These are phyloP conservation scores for Smittia aterrima DNA, from an alignment of 2,888 invertebrate genomes.

Conservation along the genomic window DNA sequence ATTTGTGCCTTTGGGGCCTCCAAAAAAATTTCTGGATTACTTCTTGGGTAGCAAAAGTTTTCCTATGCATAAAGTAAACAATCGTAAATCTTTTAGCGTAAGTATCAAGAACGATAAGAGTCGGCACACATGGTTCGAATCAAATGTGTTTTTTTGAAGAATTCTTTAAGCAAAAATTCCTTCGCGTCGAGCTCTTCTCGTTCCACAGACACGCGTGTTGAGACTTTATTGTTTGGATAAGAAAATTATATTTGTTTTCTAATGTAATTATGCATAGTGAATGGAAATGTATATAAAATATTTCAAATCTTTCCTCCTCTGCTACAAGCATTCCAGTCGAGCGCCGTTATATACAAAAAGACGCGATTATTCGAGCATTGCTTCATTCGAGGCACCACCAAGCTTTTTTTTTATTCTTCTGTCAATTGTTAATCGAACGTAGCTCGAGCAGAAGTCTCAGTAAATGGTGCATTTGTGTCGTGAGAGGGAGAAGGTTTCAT, in stretches of 20 bases:
- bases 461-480: conserved; percentile 9
- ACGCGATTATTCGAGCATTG: conserved; percentile 18
- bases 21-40: too few relatives aligned
- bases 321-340: conserved; percentile 20
- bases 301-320: conserved; percentile 1
- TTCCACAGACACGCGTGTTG: background rate
- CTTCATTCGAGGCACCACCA: conserved; percentile 14
- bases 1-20: background rate
- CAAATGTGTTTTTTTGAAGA: too few relatives aligned
- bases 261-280: conserved; percentile 38
- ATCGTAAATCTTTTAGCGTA: too few relatives aligned
- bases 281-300: conserved; percentile 17
- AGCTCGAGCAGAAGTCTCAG: conserved; percentile 3
- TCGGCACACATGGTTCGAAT: too few relatives aligned
- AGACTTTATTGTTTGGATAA: conserved; percentile 30
- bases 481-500: background rate
- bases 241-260: conserved; percentile 37
- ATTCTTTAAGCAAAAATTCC: too few relatives aligned
- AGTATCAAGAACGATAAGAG: too few relatives aligned
- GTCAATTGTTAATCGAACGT: conserved; percentile 8
- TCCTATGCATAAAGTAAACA: too few relatives aligned
- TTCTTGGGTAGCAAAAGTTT: too few relatives aligned
- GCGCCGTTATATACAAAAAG: conserved; percentile 8
- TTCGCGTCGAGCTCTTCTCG: too few relatives aligned
- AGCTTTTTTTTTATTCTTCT: background rate